These are phyloP conservation scores for Germaria angustata DNA, from an alignment of 2,888 invertebrate genomes.

Conservation along the genomic window DNA sequence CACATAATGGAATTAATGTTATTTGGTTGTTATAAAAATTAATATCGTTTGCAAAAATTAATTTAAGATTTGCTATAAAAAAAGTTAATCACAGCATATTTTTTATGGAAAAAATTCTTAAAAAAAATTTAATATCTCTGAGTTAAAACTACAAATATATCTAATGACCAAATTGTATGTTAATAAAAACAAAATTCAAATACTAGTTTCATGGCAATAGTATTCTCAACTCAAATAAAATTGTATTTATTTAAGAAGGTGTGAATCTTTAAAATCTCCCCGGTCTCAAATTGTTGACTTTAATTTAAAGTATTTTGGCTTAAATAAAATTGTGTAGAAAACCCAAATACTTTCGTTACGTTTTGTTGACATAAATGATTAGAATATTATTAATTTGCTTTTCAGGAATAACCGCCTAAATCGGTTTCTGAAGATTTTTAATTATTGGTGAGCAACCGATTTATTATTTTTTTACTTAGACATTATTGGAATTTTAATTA, in stretches of 20 bases:
- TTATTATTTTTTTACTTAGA: too few species aligned
- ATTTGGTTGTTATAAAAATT: constrained; percentile 16
- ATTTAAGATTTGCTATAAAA: not conserved
- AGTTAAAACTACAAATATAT: not conserved
- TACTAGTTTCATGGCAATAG: not conserved
- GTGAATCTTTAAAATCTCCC: not conserved
- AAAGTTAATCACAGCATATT: not conserved
- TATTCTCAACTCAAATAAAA: not conserved
- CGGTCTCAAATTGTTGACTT: not conserved
- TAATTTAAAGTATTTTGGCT: too few species aligned
- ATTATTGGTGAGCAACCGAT: too few species aligned
- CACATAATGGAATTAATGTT: not conserved
- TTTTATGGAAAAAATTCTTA: not conserved
- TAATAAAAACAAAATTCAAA: not conserved
- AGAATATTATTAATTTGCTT: too few species aligned
- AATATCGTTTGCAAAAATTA: not conserved
- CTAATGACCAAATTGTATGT: not conserved
- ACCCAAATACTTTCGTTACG: too few species aligned
- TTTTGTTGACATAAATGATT: too few species aligned
- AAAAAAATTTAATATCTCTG: not conserved
- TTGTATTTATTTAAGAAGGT: not conserved
- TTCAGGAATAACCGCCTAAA: too few species aligned
- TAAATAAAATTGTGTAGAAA: too few species aligned
- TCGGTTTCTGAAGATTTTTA: too few species aligned
- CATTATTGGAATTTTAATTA: too few species aligned